Percentiles rank a stretch among this genome's conserved stretches.
phyloP scores from a whole-genome alignment of 2,888 invertebrate species.

The Parnassius smintheus region DNA sequence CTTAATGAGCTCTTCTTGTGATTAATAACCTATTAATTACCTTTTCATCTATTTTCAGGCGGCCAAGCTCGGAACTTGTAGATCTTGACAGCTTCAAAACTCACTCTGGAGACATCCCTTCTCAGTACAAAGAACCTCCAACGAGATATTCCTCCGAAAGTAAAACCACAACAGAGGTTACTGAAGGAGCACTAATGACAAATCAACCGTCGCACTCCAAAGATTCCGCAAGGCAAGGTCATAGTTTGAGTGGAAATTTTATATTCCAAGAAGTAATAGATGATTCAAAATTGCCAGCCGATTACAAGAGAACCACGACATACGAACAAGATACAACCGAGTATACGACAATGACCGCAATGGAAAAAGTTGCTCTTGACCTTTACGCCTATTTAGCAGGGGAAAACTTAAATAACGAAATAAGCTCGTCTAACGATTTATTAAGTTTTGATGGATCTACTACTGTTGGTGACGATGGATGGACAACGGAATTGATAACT shows the following conservation, averaged over 20 bases:
- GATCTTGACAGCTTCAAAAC: conserved; percentile 92
- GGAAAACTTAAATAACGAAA: conserved; percentile 83
- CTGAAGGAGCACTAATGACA: conserved; percentile 60
- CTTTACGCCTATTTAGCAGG: conserved; percentile 89
- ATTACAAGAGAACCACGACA: conserved; percentile 65
- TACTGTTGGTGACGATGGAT: conserved; percentile 57
- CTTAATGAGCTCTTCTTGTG: neutral
- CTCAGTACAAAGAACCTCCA: conserved; percentile 75
- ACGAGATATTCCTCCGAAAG: conserved; percentile 72
- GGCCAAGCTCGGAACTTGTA: conserved; percentile 90
- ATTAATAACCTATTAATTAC: conserved; percentile 3
- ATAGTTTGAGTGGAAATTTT: conserved; percentile 63
- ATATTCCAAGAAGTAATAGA: conserved; percentile 67
- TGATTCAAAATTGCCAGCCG: conserved; percentile 66
- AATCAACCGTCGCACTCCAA: conserved; percentile 56
- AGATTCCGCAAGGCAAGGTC: conserved; percentile 61
- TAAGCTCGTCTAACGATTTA: conserved; percentile 61
- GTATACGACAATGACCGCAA: conserved; percentile 84
- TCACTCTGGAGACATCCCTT: conserved; percentile 80
- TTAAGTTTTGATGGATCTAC: conserved; percentile 63
- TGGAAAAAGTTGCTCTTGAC: conserved; percentile 92
- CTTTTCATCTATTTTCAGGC: conserved; percentile 59
- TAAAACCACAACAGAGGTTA: conserved; percentile 78
- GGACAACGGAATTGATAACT: conserved; percentile 70
- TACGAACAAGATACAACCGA: conserved; percentile 78